These are phyloP conservation scores for Hipposideros armiger DNA, from an alignment of 2,113 vertebrate genomes.

Conservation along the genomic window DNA sequence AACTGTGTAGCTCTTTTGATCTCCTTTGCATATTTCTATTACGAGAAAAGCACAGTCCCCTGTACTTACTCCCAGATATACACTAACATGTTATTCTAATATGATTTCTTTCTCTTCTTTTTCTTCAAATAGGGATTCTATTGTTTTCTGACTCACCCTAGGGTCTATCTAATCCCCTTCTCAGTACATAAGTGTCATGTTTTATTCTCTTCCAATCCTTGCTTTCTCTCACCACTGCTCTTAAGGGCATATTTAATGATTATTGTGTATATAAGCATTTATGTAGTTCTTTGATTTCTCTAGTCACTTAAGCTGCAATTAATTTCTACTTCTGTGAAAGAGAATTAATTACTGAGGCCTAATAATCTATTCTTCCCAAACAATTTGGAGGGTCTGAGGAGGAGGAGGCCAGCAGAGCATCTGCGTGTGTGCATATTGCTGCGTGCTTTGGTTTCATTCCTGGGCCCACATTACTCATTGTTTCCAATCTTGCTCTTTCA, in stretches of 20 bases:
- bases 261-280: background rate
- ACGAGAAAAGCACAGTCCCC: background rate
- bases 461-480: background rate
- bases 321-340: conserved; percentile 38
- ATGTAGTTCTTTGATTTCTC: conserved; percentile 56
- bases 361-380: background rate
- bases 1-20: background rate
- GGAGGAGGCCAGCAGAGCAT: too few relatives aligned
- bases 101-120: background rate
- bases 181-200: background rate
- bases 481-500: background rate
- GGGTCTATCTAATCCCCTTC: background rate
- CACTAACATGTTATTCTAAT: background rate
- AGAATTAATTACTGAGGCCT: conserved; percentile 9
- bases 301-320: conserved; percentile 50
- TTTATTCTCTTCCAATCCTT: background rate
- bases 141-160: background rate
- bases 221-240: background rate
- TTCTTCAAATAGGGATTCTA: background rate
- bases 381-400: background rate
- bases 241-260: conserved; percentile 23
- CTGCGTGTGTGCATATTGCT: rapidly evolving
- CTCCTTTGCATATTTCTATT: background rate
- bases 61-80: background rate
- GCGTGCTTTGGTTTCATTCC: background rate